Conservation (phyloP, 2,797 vertebrate species). For the Mergus octosetaceus region DNA sequence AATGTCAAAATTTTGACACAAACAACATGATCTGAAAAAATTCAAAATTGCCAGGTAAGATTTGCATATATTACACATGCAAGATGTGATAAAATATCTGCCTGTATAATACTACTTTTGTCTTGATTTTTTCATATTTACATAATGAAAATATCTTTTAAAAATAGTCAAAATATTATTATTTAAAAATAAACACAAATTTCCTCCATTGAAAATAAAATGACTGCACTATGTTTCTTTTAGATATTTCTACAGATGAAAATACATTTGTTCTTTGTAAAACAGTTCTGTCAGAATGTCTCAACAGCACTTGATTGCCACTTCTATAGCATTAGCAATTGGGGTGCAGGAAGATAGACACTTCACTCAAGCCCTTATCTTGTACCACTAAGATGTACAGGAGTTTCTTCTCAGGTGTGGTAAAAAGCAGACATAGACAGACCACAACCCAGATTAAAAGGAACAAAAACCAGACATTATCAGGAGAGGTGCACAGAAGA, state of each 20-base stretch:
- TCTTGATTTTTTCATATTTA: not conserved
- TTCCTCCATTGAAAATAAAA: not conserved
- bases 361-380: not conserved
- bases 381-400: not conserved
- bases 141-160: not conserved
- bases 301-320: not conserved
- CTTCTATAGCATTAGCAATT: not conserved
- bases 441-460: not conserved
- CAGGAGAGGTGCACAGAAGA: not conserved
- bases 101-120: not conserved
- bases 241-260: not conserved
- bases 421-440: not conserved
- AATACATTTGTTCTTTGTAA: not conserved
- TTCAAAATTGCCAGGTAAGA: not conserved
- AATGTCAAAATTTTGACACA: accelerated
- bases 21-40: not conserved
- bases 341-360: not conserved
- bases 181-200: not conserved
- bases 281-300: not conserved
- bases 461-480: not conserved
- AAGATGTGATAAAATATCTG: not conserved
- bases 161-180: not conserved
- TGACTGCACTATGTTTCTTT: not conserved
- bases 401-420: not conserved
- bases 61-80: not conserved